Evolutionary conservation across 2,113 vertebrate genomes (phyloP), one percentile per base, ranked within the genome.

Genomic region (Zosterops hypoxanthus): DNA sequence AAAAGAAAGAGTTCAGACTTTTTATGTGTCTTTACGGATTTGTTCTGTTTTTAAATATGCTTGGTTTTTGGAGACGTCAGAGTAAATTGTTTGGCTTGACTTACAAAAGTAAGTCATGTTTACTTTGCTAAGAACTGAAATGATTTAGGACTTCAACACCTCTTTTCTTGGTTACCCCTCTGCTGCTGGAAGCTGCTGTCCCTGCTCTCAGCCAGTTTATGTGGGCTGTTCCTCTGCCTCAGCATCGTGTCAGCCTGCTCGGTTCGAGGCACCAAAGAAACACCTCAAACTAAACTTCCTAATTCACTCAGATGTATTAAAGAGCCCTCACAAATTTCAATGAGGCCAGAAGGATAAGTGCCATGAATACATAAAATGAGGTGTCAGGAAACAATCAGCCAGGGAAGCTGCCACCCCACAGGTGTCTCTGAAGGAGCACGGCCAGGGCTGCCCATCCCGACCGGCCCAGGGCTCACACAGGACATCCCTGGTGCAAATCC

Each of bases 361-460:
- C 53, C 77, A 71, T 16, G 42, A 83, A 72, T 21, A 60, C 5
- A 42, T 6, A 20, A 52, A 76, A 31, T 22, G 53, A 84, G 61
- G 39, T 22, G 78, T 59, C 26, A 80, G 46, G 59, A 64, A 88
- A 61, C 52, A 50, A 68, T 49, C 70, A 36, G 44, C 22, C n/a
- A 65, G 31, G 41, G 65, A 92, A 88, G 41, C 31, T 22, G 53
- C 2, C 2, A 66, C 8, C 24, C 55, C 68, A 11, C 3, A 2
- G 4, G 42, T 12, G 2, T 22, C n/a, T 44, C 60, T 12, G 29
- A 22, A 64, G 14, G 12, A 81, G 33, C 29, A 1, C 28, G 73
- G 68, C 52, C 52, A 63, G 52, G 60, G 56, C 47, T 29, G 55
- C 23, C 21, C 1, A 14, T 1, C 0, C 8, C 0, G 0, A 19